Evolutionary conservation across 2,888 invertebrate species (phyloP).

Genomic region (Clepsis dumicolana): DNA sequence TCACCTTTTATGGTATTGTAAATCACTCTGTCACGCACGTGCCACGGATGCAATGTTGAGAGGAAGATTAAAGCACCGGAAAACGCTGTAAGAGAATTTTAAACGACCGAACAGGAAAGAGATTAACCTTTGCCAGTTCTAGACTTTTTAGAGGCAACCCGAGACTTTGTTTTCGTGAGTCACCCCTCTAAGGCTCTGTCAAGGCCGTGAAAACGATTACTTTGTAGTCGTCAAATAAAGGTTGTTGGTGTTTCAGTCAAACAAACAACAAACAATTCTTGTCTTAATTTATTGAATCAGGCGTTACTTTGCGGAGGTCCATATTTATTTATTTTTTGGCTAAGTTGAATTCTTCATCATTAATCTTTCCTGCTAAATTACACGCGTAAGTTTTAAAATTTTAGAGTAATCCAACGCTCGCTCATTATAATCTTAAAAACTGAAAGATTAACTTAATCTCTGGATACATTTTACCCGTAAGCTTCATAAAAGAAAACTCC

Average conservation of each 20-base stretch:
- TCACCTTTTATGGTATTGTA: background rate
- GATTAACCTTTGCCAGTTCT: slow-evolving; percentile 17
- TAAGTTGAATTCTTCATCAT: background rate
- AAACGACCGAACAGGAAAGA: slow-evolving; percentile 14
- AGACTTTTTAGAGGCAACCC: slow-evolving; percentile 5
- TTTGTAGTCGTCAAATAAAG: slow-evolving; percentile 2
- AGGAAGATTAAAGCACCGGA: slow-evolving; percentile 32
- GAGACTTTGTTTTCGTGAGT: slow-evolving; percentile 23
- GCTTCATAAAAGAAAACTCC: background rate
- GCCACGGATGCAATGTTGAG: slow-evolving; percentile 4
- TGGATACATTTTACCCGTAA: background rate
- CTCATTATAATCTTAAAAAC: slow-evolving; percentile 1
- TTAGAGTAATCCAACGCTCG: slow-evolving; percentile 10
- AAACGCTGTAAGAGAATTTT: slow-evolving; percentile 13
- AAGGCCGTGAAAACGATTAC: slow-evolving; percentile 23
- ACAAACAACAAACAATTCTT: background rate
- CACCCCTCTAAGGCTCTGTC: slow-evolving; percentile 14
- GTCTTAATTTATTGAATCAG: no score
- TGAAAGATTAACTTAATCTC: background rate
- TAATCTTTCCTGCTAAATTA: slow-evolving; percentile 15
- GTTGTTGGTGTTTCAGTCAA: background rate
- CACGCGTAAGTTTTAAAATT: slow-evolving; percentile 3
- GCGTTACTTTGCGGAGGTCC: no score
- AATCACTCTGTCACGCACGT: slow-evolving; percentile 18
- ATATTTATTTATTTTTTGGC: no score